Percentiles rank a stretch among this genome's conserved stretches.
Conservation (phyloP, 2,888 invertebrate species). For the Perizoma flavofasciatum region DNA sequence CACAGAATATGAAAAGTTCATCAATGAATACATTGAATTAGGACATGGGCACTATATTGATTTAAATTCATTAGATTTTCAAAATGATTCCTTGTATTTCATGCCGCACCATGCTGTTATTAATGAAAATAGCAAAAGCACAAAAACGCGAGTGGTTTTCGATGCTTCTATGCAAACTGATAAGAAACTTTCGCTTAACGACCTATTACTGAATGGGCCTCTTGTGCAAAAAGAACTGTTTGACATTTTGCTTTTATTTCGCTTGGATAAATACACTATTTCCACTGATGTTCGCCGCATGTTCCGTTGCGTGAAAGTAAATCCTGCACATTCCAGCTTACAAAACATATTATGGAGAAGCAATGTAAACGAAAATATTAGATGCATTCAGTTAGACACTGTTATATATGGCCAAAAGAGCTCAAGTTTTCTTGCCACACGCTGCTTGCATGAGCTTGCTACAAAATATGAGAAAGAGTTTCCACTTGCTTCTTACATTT, state of each 20-base stretch:
- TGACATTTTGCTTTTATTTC: constrained; percentile 32
- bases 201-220: constrained; percentile 1
- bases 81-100: constrained; percentile 1
- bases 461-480: too few species aligned
- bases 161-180: constrained; percentile 9
- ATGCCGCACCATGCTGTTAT: constrained; percentile 1
- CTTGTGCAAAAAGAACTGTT: constrained; percentile 30
- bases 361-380: constrained; percentile 10
- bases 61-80: constrained; percentile 1
- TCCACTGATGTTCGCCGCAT: constrained; percentile 34
- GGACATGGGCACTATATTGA: constrained; percentile 1
- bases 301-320: constrained; percentile 6
- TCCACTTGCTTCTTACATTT: background rate
- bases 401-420: constrained; percentile 38
- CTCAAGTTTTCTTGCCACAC: too few species aligned
- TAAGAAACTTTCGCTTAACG: constrained; percentile 5
- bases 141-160: constrained; percentile 4
- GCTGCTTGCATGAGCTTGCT: too few species aligned
- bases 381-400: constrained; percentile 32
- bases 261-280: constrained; percentile 19
- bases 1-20: too few species aligned
- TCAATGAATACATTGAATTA: background rate
- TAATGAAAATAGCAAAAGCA: constrained; percentile 5
- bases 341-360: background rate
- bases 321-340: constrained; percentile 14